Percentiles rank a stretch among this genome's conserved stretches.
phyloP scores from a whole-genome alignment of 1,140 invertebrate species.

The Lepidurus apus region DNA sequence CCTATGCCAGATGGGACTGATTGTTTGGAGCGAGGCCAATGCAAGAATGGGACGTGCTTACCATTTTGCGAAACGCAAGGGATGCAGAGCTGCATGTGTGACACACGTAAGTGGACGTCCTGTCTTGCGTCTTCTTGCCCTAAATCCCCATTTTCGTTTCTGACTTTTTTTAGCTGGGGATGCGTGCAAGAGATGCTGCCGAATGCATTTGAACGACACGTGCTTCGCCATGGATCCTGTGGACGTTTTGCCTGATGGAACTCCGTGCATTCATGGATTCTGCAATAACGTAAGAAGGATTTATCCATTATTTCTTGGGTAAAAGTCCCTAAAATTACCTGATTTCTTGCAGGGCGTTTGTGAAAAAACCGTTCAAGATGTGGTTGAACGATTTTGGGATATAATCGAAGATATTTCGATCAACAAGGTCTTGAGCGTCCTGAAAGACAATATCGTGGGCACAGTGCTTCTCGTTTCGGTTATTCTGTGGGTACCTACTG shows the following conservation, averaged over 20 bases:
- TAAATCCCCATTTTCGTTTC: constrained; percentile 30
- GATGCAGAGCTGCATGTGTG: constrained; percentile 89
- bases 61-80: constrained; percentile 90
- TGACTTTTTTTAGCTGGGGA: constrained; percentile 58
- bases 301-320: neutral
- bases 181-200: constrained; percentile 84
- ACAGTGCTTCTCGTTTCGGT: constrained; percentile 81
- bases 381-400: constrained; percentile 92
- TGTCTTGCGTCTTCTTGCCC: neutral
- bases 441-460: constrained; percentile 83
- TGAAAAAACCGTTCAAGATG: constrained; percentile 89
- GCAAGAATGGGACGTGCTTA: constrained; percentile 75
- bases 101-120: constrained; percentile 61
- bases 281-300: constrained; percentile 70
- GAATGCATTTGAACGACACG: constrained; percentile 81
- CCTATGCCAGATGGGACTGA: constrained; percentile 80
- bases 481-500: constrained; percentile 79
- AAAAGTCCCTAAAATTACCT: neutral
- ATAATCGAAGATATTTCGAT: constrained; percentile 95
- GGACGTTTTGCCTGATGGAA: constrained; percentile 84
- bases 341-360: constrained; percentile 66
- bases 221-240: constrained; percentile 81
- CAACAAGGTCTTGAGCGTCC: constrained; percentile 78
- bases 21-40: constrained; percentile 82
- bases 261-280: constrained; percentile 91